phyloP scores from a whole-genome alignment of 1,140 invertebrate species.

The Branchinecta lindahli region DNA sequence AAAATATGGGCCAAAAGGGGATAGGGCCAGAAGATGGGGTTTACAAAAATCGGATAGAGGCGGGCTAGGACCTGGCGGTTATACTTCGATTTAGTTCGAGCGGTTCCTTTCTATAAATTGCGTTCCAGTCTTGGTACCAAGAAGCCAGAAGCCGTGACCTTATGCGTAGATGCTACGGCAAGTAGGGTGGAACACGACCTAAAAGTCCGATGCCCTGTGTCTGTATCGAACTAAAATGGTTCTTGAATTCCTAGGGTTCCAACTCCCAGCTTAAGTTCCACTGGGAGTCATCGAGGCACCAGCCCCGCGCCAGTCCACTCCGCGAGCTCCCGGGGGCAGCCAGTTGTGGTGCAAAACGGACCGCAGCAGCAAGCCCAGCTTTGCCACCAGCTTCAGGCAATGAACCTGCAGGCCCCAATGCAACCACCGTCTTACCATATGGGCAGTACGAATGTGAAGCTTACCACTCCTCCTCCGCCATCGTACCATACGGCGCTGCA shows the following conservation, averaged over 20 bases:
- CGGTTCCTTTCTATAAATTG: too few relatives aligned
- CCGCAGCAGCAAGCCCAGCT: constrained; percentile 68
- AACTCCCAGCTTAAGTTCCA: constrained; percentile 24
- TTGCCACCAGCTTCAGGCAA: constrained; percentile 65
- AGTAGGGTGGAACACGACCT: too few relatives aligned
- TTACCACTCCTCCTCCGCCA: constrained; percentile 51
- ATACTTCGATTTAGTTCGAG: too few relatives aligned
- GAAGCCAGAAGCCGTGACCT: too few relatives aligned
- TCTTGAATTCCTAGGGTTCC: constrained; percentile 25
- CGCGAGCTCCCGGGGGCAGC: constrained; percentile 39
- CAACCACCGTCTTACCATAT: constrained; percentile 58
- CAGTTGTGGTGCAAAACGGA: constrained; percentile 63
- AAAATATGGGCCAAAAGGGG: too few relatives aligned
- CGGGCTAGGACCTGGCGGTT: too few relatives aligned
- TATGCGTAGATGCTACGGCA: too few relatives aligned
- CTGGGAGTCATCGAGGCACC: constrained; percentile 43
- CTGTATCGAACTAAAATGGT: too few relatives aligned
- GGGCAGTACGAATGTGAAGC: constrained; percentile 30
- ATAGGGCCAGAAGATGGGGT: too few relatives aligned
- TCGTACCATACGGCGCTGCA: constrained; percentile 62
- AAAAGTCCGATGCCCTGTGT: too few relatives aligned
- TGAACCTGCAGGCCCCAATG: constrained; percentile 55
- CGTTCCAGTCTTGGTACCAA: too few relatives aligned
- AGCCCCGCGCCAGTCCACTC: constrained; percentile 48
- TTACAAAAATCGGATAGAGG: too few relatives aligned